phyloP scores from a whole-genome alignment of 1,140 invertebrate genomes.

The Vanessa tameamea region DNA sequence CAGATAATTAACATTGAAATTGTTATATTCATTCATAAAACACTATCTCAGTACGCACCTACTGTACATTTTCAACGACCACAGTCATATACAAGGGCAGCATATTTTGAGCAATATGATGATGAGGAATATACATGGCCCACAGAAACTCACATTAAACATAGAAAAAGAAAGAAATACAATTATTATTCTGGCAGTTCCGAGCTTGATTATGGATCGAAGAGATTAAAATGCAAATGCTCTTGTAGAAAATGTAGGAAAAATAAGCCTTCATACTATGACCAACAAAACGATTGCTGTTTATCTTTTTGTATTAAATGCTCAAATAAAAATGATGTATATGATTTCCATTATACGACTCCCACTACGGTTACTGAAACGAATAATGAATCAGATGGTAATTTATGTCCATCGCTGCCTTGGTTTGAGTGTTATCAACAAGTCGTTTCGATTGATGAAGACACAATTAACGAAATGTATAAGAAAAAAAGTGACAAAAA shows the following conservation, averaged over 20 bases:
- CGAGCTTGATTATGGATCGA: constrained; percentile 5
- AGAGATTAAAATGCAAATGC: constrained; percentile 29
- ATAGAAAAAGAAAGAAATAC: constrained; percentile 6
- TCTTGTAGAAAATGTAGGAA: neutral
- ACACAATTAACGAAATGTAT: neutral
- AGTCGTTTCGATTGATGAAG: neutral
- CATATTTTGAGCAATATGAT: constrained; percentile 12
- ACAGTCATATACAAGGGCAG: constrained; percentile 10
- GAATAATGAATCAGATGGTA: too few species aligned
- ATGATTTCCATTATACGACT: neutral
- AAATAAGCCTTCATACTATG: neutral
- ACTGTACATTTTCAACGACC: constrained; percentile 4
- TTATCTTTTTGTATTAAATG: constrained; percentile 1
- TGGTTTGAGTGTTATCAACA: constrained; percentile 8
- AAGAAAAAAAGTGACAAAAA: neutral
- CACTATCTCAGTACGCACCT: constrained; percentile 4
- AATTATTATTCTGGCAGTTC: constrained; percentile 5
- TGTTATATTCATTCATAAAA: constrained; percentile 25
- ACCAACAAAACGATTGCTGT: constrained; percentile 7
- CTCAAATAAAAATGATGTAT: neutral
- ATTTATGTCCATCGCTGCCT: neutral
- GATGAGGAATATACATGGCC: constrained; percentile 13
- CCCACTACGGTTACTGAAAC: neutral
- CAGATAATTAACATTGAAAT: constrained; percentile 22
- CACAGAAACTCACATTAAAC: neutral